Evolutionary conservation across 1,140 invertebrate species (phyloP).

Genomic region (Helicoverpa armigera): DNA sequence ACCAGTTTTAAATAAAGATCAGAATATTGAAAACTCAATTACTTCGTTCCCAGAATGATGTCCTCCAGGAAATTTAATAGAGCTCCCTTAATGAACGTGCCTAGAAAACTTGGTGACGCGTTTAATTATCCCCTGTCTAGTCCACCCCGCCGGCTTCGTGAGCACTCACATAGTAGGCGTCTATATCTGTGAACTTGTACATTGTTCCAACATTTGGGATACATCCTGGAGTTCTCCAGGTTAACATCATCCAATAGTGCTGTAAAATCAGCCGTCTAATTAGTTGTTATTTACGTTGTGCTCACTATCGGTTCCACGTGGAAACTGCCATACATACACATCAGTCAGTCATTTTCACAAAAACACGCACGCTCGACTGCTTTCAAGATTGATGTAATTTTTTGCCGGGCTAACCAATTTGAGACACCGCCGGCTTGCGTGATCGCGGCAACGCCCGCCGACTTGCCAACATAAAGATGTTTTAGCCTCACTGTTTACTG

Average conservation of each 20-base stretch:
- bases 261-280: background rate
- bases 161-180: background rate
- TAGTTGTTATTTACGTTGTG: background rate
- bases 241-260: too few species aligned
- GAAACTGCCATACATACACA: constrained; percentile 13
- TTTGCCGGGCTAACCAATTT: constrained; percentile 35
- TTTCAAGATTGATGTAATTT: constrained; percentile 47
- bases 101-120: constrained; percentile 10
- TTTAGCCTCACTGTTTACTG: constrained; percentile 17
- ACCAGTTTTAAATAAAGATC: too few species aligned
- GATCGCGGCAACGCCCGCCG: constrained; percentile 11
- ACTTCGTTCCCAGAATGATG: background rate
- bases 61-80: background rate
- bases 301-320: background rate
- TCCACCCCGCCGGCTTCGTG: background rate
- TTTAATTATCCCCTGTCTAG: constrained; percentile 26
- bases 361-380: constrained; percentile 21
- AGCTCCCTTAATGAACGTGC: background rate
- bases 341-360: constrained; percentile 36
- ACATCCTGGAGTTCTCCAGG: too few species aligned
- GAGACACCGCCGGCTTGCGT: constrained; percentile 10
- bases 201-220: background rate
- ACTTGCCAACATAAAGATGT: background rate
- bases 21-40: background rate
- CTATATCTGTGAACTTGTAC: background rate